Evolutionary conservation across 2,113 vertebrate species (phyloP), one percentile per base, ranked within the genome.

Genomic region (Phrynocephalus versicolor): DNA sequence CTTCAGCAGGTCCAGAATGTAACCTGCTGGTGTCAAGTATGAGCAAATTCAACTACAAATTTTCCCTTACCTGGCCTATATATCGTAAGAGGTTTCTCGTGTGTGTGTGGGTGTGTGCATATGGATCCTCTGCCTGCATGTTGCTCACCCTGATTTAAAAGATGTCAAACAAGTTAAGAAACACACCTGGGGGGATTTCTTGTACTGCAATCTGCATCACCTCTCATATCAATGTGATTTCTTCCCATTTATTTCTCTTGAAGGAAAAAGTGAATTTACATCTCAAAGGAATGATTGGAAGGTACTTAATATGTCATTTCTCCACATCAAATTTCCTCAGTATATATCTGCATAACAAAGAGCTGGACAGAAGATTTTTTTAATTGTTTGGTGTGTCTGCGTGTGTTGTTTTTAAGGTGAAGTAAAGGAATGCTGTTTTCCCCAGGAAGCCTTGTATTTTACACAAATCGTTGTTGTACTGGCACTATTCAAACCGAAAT

Each of bases 401-500:
- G n/a, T n/a, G n/a, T n/a, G n/a, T 58, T 58, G 35, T 60, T 84
- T 72, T 15, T 82, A 88, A 23, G 2, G 10, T 74, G 37, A 79
- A 79, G 79, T 21, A 9, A 16, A 39, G 81, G 2, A 7, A 18
- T 73, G 18, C 41, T 79, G 2, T 18, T 12, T 45, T 79, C 74
- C 25, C n/a, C 75, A 21, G 76, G 71, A 2, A 77, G 6, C 35
- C n/a, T 82, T 82, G 41, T 87, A n/a, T 89, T 92, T 92, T 92
- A 89, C 25, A 78, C 87, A 89, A 93, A 81, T 75, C 88, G 30
- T 92, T 92, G 33, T 87, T 92, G 15, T 79, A 21, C 57, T 19
- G 15, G 45, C 55, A 70, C n/a, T 88, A 19, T 88, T 93, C n/a
- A 85, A 88, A 57, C 1, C 37, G 8, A 92, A 90, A 83, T 77